Conservation (phyloP, 2,888 invertebrate species). For the Pachycephus smyrnensis region DNA sequence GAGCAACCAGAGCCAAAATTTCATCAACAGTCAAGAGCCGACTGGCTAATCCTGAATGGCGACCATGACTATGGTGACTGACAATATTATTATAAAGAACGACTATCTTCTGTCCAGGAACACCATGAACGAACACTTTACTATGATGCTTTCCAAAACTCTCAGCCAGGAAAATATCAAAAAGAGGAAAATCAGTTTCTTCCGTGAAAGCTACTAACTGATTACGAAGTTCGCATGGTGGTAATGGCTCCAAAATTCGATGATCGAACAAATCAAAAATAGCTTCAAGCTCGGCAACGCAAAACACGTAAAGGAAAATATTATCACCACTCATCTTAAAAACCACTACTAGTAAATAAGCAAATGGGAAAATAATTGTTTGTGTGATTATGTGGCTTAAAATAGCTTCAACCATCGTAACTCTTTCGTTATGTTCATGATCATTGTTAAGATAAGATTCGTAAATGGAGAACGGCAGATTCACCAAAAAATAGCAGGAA, state of each 20-base stretch:
- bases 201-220: neutral
- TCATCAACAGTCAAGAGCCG: constrained; percentile 9
- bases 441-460: constrained; percentile 5
- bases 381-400: constrained; percentile 9
- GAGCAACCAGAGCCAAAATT: constrained; percentile 13
- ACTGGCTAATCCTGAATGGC: neutral
- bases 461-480: constrained; percentile 9
- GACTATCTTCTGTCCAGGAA: constrained; percentile 8
- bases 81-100: constrained; percentile 10
- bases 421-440: neutral
- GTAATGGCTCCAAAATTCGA: neutral
- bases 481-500: constrained; percentile 5
- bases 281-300: constrained; percentile 9
- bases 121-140: constrained; percentile 1
- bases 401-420: constrained; percentile 5
- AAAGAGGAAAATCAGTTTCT: constrained; percentile 6
- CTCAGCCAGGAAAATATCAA: constrained; percentile 7
- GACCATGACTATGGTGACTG: neutral
- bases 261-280: neutral
- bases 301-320: constrained; percentile 11
- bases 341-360: neutral
- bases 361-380: constrained; percentile 7
- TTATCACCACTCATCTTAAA: constrained; percentile 5
- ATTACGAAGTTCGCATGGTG: constrained; percentile 8
- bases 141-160: constrained; percentile 5